Conservation (phyloP, 2,113 vertebrate genomes). For the Muscicapa adusta region DNA sequence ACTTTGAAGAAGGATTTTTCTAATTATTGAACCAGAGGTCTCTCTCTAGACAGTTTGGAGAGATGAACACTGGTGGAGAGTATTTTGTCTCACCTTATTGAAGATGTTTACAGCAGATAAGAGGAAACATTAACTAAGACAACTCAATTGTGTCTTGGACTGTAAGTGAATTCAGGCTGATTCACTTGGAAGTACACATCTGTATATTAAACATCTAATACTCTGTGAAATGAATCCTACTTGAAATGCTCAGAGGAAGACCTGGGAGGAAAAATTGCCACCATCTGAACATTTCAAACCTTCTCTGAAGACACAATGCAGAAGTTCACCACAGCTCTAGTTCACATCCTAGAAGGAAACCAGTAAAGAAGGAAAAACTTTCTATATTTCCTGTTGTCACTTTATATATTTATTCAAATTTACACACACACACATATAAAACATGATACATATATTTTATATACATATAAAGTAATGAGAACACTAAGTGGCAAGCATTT, state of each 20-base stretch:
- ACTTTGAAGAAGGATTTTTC: neutral
- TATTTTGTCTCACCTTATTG: neutral
- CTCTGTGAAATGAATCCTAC: neutral
- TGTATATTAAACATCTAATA: neutral
- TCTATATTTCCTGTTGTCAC: neutral
- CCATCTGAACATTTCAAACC: neutral
- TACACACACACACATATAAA: neutral
- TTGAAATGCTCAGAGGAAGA: neutral
- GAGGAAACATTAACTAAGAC: neutral
- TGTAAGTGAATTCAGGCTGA: neutral
- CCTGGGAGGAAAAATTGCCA: neutral
- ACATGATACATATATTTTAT: neutral
- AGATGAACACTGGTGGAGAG: neutral
- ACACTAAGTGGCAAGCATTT: neutral
- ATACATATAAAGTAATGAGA: neutral
- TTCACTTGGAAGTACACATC: neutral
- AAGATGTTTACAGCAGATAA: neutral
- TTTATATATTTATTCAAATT: neutral
- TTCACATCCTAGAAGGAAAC: neutral
- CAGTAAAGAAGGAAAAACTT: neutral
- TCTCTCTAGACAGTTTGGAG: neutral
- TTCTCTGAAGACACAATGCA: neutral
- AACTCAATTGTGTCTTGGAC: neutral
- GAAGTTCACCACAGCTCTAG: neutral
- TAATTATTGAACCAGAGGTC: neutral